phyloP scores from a whole-genome alignment of 2,113 vertebrate genomes.

The Zootoca vivipara region DNA sequence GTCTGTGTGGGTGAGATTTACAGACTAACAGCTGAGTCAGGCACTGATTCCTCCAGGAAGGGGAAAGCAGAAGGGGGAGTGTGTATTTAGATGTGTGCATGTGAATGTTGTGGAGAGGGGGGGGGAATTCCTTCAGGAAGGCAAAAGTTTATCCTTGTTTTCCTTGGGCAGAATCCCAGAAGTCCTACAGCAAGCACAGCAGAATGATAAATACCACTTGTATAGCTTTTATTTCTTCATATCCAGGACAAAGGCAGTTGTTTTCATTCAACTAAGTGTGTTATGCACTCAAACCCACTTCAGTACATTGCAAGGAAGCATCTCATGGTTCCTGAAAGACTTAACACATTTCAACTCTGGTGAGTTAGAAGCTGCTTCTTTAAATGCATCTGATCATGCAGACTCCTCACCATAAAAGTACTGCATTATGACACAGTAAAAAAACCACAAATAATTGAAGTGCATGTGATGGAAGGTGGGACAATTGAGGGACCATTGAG shows the following conservation, averaged over 20 bases:
- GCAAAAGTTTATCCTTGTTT: constrained; percentile 29
- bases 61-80: background rate
- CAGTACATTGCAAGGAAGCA: background rate
- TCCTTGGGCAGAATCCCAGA: constrained; percentile 1
- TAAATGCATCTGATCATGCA: background rate
- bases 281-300: background rate
- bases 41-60: background rate
- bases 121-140: background rate
- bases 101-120: background rate
- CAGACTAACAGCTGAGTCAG: background rate
- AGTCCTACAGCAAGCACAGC: background rate
- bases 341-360: background rate
- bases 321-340: background rate
- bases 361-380: background rate
- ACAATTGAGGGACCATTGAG: background rate
- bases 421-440: background rate
- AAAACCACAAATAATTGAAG: background rate
- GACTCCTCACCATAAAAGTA: background rate
- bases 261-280: background rate
- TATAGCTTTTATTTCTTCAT: background rate
- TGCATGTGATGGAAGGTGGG: background rate
- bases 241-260: background rate
- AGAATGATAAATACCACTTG: background rate
- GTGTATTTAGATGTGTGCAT: background rate
- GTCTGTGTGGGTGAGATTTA: constrained; percentile 34